These are phyloP conservation scores for Lordiphosa stackelbergi DNA, from an alignment of 1,140 invertebrate species.

Conservation along the genomic window DNA sequence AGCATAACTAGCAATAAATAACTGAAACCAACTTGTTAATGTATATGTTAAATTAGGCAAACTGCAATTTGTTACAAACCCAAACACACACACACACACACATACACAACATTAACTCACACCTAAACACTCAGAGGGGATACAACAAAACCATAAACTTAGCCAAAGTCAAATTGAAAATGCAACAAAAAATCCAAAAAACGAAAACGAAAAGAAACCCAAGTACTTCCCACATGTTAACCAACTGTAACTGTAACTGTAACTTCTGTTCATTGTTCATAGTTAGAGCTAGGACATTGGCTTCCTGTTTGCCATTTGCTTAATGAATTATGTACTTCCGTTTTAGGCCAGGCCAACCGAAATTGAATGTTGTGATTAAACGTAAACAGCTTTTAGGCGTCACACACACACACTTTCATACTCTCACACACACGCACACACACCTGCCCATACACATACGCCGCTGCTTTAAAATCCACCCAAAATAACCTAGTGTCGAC, in stretches of 20 bases:
- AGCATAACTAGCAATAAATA: slow-evolving; percentile 46
- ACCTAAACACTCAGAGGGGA: slow-evolving; percentile 12
- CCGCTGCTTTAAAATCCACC: slow-evolving; percentile 19
- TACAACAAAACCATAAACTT: slow-evolving; percentile 23
- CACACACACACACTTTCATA: slow-evolving; percentile 25
- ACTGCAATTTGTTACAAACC: slow-evolving; percentile 63
- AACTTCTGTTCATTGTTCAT: slow-evolving; percentile 21
- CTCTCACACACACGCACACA: slow-evolving; percentile 20
- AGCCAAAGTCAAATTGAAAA: slow-evolving; percentile 43
- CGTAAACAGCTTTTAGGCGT: slow-evolving; percentile 62
- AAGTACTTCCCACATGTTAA: slow-evolving; percentile 46
- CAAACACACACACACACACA: slow-evolving; percentile 30
- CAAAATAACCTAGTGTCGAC: slow-evolving; percentile 7
- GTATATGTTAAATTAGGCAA: slow-evolving; percentile 67
- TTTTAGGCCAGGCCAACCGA: slow-evolving; percentile 12
- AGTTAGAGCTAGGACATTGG: slow-evolving; percentile 6
- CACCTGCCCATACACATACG: slow-evolving; percentile 46
- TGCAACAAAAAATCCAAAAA: not conserved
- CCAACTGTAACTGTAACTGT: slow-evolving; percentile 1
- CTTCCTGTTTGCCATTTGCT: slow-evolving; percentile 32
- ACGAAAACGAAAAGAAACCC: slow-evolving; percentile 4
- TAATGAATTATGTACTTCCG: slow-evolving; percentile 29
- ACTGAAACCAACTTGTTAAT: slow-evolving; percentile 55
- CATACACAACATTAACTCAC: slow-evolving; percentile 34
- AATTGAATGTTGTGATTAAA: slow-evolving; percentile 72